Conservation (phyloP, 2,888 invertebrate species). For the Ceramica pisi region DNA sequence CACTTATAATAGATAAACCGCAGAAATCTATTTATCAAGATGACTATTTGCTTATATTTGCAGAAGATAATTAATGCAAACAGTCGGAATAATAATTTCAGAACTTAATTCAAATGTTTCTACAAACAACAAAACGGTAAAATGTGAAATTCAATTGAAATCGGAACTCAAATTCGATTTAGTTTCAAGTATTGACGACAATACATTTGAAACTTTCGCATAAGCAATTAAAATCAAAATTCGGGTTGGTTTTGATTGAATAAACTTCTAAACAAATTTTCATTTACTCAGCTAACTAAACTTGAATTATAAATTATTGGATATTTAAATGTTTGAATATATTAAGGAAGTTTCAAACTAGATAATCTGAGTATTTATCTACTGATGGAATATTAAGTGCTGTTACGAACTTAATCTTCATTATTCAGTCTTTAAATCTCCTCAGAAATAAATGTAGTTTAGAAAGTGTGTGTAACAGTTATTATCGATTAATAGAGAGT, state of each 20-base stretch:
- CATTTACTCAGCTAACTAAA: conserved; percentile 70
- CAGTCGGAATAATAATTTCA: conserved; percentile 1
- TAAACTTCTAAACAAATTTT: conserved; percentile 75
- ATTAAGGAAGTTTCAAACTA: conserved; percentile 66
- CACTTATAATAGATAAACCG: conserved; percentile 7
- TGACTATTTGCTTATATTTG: conserved; percentile 3
- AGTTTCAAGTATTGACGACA: conserved; percentile 63
- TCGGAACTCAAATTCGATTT: conserved; percentile 62
- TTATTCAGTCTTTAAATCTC: conserved; percentile 32
- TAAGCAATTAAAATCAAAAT: conserved; percentile 74
- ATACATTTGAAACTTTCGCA: conserved; percentile 68
- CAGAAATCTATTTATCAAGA: conserved; percentile 19
- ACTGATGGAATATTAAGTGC: conserved; percentile 30
- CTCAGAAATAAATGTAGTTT: conserved; percentile 23
- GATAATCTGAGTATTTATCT: conserved; percentile 57
- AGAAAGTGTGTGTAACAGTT: conserved; percentile 9
- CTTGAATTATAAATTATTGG: conserved; percentile 68
- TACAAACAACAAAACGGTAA: conserved; percentile 33
- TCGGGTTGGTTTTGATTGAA: conserved; percentile 73
- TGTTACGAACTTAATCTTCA: conserved; percentile 43
- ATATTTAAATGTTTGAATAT: conserved; percentile 74
- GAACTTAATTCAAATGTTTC: conserved; percentile 27
- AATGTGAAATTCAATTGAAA: conserved; percentile 63
- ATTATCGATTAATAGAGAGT: conserved; percentile 12
- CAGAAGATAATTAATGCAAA: conserved; percentile 33